phyloP scores from a whole-genome alignment of 2,797 vertebrate genomes.

The Aeoliscus strigatus region DNA sequence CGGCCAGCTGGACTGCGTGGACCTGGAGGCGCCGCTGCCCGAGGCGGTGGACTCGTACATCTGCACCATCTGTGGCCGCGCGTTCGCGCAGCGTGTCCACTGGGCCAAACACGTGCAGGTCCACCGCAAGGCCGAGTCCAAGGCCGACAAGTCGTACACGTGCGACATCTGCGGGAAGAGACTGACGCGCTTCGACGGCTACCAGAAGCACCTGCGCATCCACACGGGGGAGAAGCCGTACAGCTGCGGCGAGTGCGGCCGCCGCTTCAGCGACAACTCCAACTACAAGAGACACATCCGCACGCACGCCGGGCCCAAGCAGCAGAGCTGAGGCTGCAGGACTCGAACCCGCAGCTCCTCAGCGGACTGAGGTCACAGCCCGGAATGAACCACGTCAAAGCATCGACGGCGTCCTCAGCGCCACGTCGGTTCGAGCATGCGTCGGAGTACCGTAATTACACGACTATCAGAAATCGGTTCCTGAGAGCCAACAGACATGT shows the following conservation, averaged over 20 bases:
- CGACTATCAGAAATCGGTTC: no score
- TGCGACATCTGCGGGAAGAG: constrained; percentile 57
- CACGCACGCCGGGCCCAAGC: constrained; percentile 10
- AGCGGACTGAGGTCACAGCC: no score
- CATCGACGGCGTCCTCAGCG: no score
- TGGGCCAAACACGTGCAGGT: constrained; percentile 49
- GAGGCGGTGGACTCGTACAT: constrained; percentile 39
- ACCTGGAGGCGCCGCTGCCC: not conserved
- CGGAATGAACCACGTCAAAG: no score
- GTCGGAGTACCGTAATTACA: no score
- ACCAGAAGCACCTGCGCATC: constrained; percentile 55
- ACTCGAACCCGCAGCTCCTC: not conserved
- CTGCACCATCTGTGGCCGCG: constrained; percentile 45
- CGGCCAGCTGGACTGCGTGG: not conserved
- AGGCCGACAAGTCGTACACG: constrained; percentile 38
- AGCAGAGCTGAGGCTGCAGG: constrained; percentile 13
- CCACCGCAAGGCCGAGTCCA: constrained; percentile 16
- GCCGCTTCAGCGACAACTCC: constrained; percentile 60
- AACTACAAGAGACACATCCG: constrained; percentile 57
- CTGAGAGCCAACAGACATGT: no score
- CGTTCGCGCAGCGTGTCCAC: constrained; percentile 35
- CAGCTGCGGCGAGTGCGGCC: constrained; percentile 44
- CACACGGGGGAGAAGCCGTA: constrained; percentile 60
- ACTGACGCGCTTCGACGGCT: constrained; percentile 52
- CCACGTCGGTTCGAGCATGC: no score